Percentiles rank a stretch among this genome's conserved stretches.
These are phyloP conservation scores for Hybos culiciformis DNA, from an alignment of 2,888 invertebrate species.

Conservation along the genomic window DNA sequence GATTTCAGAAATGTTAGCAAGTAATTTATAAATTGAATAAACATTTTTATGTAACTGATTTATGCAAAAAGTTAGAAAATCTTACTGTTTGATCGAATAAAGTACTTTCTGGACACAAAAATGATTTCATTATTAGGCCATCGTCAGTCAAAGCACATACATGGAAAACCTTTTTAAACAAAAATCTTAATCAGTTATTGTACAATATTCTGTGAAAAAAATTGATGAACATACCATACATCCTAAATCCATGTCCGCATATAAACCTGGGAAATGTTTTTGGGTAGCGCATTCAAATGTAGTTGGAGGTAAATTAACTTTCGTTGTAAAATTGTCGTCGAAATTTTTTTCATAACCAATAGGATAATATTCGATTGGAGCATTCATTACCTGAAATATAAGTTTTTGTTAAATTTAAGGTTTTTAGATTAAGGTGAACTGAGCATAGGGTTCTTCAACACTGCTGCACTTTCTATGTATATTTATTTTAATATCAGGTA, in stretches of 20 bases:
- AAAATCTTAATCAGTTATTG: background rate
- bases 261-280: constrained; percentile 79
- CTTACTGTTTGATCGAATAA: constrained; percentile 85
- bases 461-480: background rate
- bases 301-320: constrained; percentile 71
- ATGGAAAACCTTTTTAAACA: constrained; percentile 64
- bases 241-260: constrained; percentile 75
- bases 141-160: constrained; percentile 82
- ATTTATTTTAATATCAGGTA: too few relatives aligned
- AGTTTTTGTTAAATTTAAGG: constrained; percentile 22
- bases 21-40: too few relatives aligned
- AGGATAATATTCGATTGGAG: constrained; percentile 77
- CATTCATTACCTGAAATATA: constrained; percentile 65
- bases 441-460: constrained; percentile 4
- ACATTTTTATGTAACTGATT: too few relatives aligned
- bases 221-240: constrained; percentile 60
- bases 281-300: constrained; percentile 77
- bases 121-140: constrained; percentile 80
- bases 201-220: background rate
- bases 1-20: too few relatives aligned
- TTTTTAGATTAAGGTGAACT: background rate
- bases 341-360: constrained; percentile 80
- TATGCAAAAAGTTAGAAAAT: too few relatives aligned
- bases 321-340: constrained; percentile 73
- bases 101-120: constrained; percentile 81